Evolutionary conservation across 64 coral and sea anemone species (phyloP), one percentile per base, ranked within the genome.

Genomic region (Porites australiensis): DNA sequence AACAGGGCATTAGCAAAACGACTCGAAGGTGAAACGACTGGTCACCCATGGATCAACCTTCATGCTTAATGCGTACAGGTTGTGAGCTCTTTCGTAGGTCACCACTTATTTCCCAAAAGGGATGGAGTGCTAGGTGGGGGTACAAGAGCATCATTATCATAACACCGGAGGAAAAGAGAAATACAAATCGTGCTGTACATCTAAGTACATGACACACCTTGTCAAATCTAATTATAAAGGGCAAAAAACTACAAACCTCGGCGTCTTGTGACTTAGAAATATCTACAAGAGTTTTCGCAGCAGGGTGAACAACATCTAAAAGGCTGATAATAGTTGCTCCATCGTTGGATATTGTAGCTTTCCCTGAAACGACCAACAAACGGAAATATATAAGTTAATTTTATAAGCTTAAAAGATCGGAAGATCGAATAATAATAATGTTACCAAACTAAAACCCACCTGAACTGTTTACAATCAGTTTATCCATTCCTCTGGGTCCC

Each of bases 251-350:
- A 88, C 89, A 50, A 13, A 98, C 96, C 88, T 98, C 96, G 22
- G 96, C 96, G 93, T 98, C 96, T 83, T 98, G 96, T 12, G 96
- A 98, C 67, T 98, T 98, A 2, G 96, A 94, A 77, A 98, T 98
- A 88, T 98, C 96, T 18, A 98, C 96, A 16, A 98, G 73, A 18
- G 96, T 95, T 44, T 98, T 96, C 6, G 96, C 96, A 10, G 96
- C 96, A 10, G 96, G 96, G 69, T 98, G 96, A 70, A 98, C 94
- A 44, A 98, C 93, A 84, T 98, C 91, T 51, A 98, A 79, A 16
- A 98, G 83, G 22, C 95, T 96, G 58, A 98, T 98, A 82, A 98
- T 98, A 2, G 96, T 98, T 18, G 96, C 96, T 88, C 96, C 96
- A 70, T 98, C 96, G 51, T 98, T 98, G 50, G 96, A 98, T 81